Percentiles rank a stretch among this genome's conserved stretches.
phyloP scores from a whole-genome alignment of 1,140 invertebrate species.

The Glossosoma conforme region DNA sequence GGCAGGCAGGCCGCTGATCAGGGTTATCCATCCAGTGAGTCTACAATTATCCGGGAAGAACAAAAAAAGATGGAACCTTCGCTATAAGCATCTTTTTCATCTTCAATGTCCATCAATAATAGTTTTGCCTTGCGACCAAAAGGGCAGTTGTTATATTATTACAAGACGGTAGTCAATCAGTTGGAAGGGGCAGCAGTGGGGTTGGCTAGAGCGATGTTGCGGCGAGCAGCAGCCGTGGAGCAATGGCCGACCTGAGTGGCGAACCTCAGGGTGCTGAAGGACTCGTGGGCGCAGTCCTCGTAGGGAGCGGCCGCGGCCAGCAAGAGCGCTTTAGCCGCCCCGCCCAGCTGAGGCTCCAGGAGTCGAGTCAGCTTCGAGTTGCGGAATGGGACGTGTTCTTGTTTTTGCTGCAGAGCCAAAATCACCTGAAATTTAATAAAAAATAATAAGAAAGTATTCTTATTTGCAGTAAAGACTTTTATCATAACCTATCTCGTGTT shows the following conservation, averaged over 20 bases:
- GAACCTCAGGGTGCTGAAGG: slow-evolving; percentile 70
- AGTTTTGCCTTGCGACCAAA: too few species aligned
- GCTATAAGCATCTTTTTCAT: too few species aligned
- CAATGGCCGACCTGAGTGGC: slow-evolving; percentile 60
- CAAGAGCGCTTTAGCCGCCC: slow-evolving; percentile 83
- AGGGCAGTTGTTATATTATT: too few species aligned
- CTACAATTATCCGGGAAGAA: too few species aligned
- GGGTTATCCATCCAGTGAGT: too few species aligned
- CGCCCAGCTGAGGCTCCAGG: slow-evolving; percentile 73
- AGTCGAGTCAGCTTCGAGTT: slow-evolving; percentile 82
- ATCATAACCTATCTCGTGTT: too few species aligned
- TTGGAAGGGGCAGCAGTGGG: slow-evolving; percentile 15
- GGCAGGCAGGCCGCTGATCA: too few species aligned
- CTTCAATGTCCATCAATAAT: too few species aligned
- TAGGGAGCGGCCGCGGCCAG: slow-evolving; percentile 71
- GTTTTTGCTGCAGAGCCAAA: slow-evolving; percentile 64
- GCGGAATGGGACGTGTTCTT: slow-evolving; percentile 72
- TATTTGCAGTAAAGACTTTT: too few species aligned
- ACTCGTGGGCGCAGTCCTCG: slow-evolving; percentile 69
- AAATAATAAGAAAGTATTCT: neutral
- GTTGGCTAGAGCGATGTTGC: slow-evolving; percentile 25
- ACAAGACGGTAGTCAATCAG: too few species aligned
- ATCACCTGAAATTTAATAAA: slow-evolving; percentile 54
- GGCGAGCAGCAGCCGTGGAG: slow-evolving; percentile 50
- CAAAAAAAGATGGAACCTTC: too few species aligned